Conservation (phyloP, 2,113 vertebrate species). For the Takifugu bimaculatus region DNA sequence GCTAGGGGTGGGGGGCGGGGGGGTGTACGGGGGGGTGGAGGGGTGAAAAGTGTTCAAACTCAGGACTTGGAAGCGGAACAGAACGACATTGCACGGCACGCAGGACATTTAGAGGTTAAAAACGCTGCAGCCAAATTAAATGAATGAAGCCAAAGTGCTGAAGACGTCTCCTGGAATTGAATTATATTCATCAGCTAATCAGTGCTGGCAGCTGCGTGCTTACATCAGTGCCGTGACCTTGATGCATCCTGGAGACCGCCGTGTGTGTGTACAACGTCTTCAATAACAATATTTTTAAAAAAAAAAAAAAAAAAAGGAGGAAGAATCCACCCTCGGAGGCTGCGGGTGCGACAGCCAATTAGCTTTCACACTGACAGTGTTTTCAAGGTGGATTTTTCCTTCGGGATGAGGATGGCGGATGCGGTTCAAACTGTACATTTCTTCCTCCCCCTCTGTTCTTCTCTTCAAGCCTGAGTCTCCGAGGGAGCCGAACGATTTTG, state of each 20-base stretch:
- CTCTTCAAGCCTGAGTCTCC: constrained; percentile 61
- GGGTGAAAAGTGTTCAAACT: not conserved
- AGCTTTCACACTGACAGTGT: no score
- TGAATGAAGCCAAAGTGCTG: constrained; percentile 4
- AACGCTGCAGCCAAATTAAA: constrained; percentile 24
- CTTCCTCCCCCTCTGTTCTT: constrained; percentile 34
- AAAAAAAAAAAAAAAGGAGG: constrained; percentile 1
- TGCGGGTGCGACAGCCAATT: not conserved
- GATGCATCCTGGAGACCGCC: constrained; percentile 39
- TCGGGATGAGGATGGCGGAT: constrained; percentile 39
- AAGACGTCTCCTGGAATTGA: constrained; percentile 18
- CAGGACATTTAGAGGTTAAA: constrained; percentile 37
- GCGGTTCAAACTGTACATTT: constrained; percentile 29
- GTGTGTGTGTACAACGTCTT: constrained; percentile 37
- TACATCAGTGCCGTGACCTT: constrained; percentile 34
- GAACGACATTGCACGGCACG: constrained; percentile 8
- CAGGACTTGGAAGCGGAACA: constrained; percentile 24
- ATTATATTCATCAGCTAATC: constrained; percentile 33
- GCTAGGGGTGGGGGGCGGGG: not conserved
- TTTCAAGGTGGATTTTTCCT: constrained; percentile 37
- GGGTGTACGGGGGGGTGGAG: not conserved
- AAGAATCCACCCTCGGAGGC: constrained; percentile 40
- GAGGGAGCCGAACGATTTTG: constrained; percentile 60
- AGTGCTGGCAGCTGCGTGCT: constrained; percentile 29
- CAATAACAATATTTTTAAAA: constrained; percentile 22